phyloP scores from a whole-genome alignment of 2,797 vertebrate species.

The Sebastes kiyomatsui region DNA sequence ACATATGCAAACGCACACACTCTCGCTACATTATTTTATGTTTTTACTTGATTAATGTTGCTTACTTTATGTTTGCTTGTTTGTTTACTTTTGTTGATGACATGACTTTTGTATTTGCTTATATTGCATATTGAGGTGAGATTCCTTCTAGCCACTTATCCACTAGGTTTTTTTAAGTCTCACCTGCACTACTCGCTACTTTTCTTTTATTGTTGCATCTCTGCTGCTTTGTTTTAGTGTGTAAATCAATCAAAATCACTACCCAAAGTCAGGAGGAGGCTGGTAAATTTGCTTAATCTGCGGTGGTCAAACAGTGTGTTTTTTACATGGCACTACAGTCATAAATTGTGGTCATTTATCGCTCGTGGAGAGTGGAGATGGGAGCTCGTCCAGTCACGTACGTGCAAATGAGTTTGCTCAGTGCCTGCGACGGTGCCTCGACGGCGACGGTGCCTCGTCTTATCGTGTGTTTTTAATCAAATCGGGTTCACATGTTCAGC shows the following conservation, averaged over 20 bases:
- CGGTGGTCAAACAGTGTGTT: background rate
- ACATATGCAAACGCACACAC: background rate
- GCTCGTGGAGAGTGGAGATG: background rate
- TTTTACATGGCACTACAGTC: background rate
- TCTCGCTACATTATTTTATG: background rate
- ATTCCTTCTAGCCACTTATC: background rate
- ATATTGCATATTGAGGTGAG: background rate
- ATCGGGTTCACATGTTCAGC: constrained; percentile 30
- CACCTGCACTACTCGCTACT: background rate
- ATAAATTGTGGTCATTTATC: background rate
- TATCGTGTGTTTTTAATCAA: constrained; percentile 48
- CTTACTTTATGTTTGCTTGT: background rate
- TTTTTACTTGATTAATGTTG: background rate
- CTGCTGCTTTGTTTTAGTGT: background rate
- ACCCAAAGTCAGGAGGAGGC: background rate
- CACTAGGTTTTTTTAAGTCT: background rate
- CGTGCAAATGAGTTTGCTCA: constrained; percentile 32
- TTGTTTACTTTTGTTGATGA: background rate
- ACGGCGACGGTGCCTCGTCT: background rate
- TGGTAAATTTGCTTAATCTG: background rate
- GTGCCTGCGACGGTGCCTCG: background rate
- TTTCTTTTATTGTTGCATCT: background rate
- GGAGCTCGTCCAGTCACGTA: background rate
- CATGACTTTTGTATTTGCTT: background rate
- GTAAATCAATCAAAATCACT: background rate